phyloP scores from a whole-genome alignment of 2,797 vertebrate species.

The Danio kyathit region DNA sequence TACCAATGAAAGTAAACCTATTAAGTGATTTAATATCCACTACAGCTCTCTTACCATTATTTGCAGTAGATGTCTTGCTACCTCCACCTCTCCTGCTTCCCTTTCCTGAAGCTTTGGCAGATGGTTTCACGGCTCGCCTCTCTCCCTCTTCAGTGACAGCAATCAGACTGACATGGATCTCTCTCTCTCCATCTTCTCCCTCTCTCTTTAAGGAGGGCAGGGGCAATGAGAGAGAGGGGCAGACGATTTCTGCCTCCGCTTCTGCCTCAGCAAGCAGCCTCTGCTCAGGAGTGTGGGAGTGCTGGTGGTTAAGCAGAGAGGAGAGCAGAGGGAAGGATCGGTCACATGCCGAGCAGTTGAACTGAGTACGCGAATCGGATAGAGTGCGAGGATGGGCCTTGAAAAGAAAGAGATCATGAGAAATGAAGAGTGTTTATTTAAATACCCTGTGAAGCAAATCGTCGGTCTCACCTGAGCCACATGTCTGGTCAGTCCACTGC shows the following conservation, averaged over 20 bases:
- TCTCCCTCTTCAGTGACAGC: constrained; percentile 76
- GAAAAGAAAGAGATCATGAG: constrained; percentile 18
- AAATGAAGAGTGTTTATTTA: not conserved
- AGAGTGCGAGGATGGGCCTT: constrained; percentile 79
- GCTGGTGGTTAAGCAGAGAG: constrained; percentile 90
- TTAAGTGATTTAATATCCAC: constrained; percentile 17
- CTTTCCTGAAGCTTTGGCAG: constrained; percentile 65
- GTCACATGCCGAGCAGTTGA: constrained; percentile 90
- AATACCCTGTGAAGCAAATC: not conserved
- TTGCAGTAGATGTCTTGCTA: constrained; percentile 72
- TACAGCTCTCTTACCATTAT: constrained; percentile 61
- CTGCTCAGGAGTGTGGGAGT: constrained; percentile 91
- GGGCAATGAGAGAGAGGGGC: constrained; percentile 81
- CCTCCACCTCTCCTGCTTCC: constrained; percentile 71
- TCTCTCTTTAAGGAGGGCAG: constrained; percentile 79
- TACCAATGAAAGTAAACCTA: not conserved
- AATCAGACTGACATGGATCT: constrained; percentile 80
- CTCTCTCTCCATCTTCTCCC: constrained; percentile 66
- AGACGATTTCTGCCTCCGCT: constrained; percentile 89
- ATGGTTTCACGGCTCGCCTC: constrained; percentile 68
- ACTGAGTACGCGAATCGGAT: constrained; percentile 82
- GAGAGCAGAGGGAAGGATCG: constrained; percentile 86
- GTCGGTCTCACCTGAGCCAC: constrained; percentile 80
- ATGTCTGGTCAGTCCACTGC: constrained; percentile 87
- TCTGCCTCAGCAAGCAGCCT: constrained; percentile 87